Conservation (phyloP, 2,797 vertebrate genomes). For the Cryptoprocta ferox region DNA sequence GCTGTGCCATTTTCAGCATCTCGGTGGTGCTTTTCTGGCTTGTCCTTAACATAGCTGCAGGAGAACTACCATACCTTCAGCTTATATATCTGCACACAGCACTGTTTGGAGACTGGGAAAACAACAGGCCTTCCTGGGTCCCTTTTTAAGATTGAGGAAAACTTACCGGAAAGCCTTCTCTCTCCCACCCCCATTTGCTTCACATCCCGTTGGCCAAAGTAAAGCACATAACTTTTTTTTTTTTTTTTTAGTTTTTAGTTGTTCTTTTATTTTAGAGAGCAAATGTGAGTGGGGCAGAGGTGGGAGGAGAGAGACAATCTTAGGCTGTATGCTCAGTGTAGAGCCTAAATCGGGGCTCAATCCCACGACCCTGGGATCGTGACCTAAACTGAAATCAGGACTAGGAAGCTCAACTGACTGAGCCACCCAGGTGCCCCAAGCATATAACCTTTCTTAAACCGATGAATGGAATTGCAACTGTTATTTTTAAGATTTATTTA, state of each 20-base stretch:
- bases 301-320: too few species aligned
- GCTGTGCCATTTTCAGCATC: constrained; percentile 20
- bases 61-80: background rate
- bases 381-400: too few species aligned
- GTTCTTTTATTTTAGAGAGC: too few species aligned
- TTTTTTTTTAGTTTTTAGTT: too few species aligned
- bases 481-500: constrained; percentile 42
- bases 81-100: background rate
- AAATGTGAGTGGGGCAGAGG: too few species aligned
- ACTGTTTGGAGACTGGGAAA: constrained; percentile 30
- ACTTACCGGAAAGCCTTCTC: background rate
- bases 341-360: too few species aligned
- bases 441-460: constrained; percentile 25
- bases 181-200: background rate
- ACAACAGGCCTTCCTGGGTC: background rate
- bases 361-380: too few species aligned
- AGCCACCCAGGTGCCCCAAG: background rate
- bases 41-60: background rate
- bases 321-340: too few species aligned
- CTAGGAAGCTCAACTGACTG: too few species aligned
- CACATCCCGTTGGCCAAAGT: background rate
- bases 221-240: constrained; percentile 18
- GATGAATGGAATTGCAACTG: constrained; percentile 15
- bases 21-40: background rate
- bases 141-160: constrained; percentile 9